A percentile compares a stretch with the other conserved stretches of the same genome.
Evolutionary conservation across 1,140 invertebrate species (phyloP).

Genomic region (Caenorhabditis latens): DNA sequence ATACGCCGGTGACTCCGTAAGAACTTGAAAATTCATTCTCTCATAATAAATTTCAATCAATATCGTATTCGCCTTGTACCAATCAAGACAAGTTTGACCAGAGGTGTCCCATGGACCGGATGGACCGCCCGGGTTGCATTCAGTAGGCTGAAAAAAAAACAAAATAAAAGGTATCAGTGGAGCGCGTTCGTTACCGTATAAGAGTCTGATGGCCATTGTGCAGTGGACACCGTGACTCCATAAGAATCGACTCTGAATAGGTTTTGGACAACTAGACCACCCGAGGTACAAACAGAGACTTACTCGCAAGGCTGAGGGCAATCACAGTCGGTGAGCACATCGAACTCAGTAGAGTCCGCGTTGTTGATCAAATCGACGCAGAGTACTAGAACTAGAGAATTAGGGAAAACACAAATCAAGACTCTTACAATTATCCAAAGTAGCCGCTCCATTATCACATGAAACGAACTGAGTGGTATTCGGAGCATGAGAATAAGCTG

Average conservation of each 20-base stretch:
- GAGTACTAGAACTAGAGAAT: conserved; percentile 64
- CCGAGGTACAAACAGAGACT: conserved; percentile 1
- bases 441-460: conserved; percentile 41
- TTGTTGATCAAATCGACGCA: conserved; percentile 65
- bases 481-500: conserved; percentile 57
- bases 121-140: conserved; percentile 54
- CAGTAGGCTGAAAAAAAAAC: conserved; percentile 53
- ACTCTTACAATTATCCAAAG: conserved; percentile 39
- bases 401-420: not conserved
- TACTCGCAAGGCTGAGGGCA: conserved; percentile 70
- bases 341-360: conserved; percentile 54
- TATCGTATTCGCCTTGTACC: conserved; percentile 70
- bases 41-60: conserved; percentile 71
- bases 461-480: conserved; percentile 29
- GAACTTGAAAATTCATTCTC: conserved; percentile 69
- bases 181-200: conserved; percentile 61
- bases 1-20: conserved; percentile 69
- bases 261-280: not conserved
- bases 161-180: no score
- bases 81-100: conserved; percentile 48
- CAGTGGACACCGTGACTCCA: conserved; percentile 69
- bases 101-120: conserved; percentile 27
- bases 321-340: conserved; percentile 65
- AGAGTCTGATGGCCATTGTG: conserved; percentile 67
- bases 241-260: conserved; percentile 62